Percentiles rank a stretch among this genome's conserved stretches.
Conservation (phyloP, 2,888 invertebrate species). For the Diaprepes abbreviatus region DNA sequence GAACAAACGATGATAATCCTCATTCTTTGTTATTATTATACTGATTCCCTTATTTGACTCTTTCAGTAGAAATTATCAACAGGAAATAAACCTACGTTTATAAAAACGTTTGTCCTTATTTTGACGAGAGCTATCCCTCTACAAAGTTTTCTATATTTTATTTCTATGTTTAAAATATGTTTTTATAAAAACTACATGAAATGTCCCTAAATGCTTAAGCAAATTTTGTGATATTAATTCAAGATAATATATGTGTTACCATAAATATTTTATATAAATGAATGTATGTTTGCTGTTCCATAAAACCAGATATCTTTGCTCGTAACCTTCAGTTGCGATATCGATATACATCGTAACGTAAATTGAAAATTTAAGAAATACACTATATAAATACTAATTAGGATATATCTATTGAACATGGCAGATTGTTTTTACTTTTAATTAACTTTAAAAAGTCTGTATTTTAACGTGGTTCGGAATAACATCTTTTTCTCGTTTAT, state of each 20-base stretch:
- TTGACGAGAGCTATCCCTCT: no score
- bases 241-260: slow-evolving; percentile 48
- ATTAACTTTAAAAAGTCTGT: no score
- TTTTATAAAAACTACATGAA: slow-evolving; percentile 30
- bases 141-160: no score
- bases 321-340: slow-evolving; percentile 23
- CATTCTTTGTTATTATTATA: no score
- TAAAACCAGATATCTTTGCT: slow-evolving; percentile 24
- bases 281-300: slow-evolving; percentile 45
- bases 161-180: no score
- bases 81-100: no score
- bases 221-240: slow-evolving; percentile 52
- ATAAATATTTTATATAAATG: slow-evolving; percentile 46
- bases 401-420: slow-evolving; percentile 29
- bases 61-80: no score
- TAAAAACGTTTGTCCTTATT: no score
- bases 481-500: no score
- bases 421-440: background rate
- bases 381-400: slow-evolving; percentile 27
- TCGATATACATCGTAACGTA: slow-evolving; percentile 13
- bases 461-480: no score
- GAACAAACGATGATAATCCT: no score
- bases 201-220: slow-evolving; percentile 47
- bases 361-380: slow-evolving; percentile 20
- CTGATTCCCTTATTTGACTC: no score